phyloP scores from a whole-genome alignment of 1,140 invertebrate genomes.

The Papilio polyxenes region DNA sequence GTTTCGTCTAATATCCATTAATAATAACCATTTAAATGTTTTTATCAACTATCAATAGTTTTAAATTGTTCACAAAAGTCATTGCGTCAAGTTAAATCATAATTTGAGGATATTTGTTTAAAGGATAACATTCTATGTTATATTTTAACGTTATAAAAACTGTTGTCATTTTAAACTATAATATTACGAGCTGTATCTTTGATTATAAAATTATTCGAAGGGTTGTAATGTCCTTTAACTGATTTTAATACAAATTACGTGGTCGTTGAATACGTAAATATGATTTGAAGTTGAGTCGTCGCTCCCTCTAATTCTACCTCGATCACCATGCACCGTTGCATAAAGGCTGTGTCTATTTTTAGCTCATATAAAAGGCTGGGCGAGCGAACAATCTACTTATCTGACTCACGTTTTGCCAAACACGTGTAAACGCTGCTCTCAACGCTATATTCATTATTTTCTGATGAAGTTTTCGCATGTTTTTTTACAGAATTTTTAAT shows the following conservation, averaged over 20 bases:
- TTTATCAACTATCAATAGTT: background rate
- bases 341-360: constrained; percentile 52
- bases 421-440: constrained; percentile 41
- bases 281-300: background rate
- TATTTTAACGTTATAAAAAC: background rate
- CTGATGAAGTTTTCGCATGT: background rate
- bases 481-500: background rate
- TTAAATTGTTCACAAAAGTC: background rate
- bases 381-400: constrained; percentile 49
- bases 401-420: constrained; percentile 50
- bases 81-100: background rate
- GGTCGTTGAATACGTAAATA: background rate
- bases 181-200: background rate
- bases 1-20: background rate
- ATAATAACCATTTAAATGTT: background rate
- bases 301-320: constrained; percentile 26
- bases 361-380: constrained; percentile 53
- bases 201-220: background rate
- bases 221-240: background rate
- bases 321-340: constrained; percentile 42
- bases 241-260: background rate
- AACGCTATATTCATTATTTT: constrained; percentile 28
- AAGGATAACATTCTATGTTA: background rate
- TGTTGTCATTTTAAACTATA: background rate
- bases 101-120: background rate